Percentiles rank a stretch among this genome's conserved stretches.
Evolutionary conservation across 1,140 invertebrate genomes (phyloP).

Genomic region (Sinonovacula constricta): DNA sequence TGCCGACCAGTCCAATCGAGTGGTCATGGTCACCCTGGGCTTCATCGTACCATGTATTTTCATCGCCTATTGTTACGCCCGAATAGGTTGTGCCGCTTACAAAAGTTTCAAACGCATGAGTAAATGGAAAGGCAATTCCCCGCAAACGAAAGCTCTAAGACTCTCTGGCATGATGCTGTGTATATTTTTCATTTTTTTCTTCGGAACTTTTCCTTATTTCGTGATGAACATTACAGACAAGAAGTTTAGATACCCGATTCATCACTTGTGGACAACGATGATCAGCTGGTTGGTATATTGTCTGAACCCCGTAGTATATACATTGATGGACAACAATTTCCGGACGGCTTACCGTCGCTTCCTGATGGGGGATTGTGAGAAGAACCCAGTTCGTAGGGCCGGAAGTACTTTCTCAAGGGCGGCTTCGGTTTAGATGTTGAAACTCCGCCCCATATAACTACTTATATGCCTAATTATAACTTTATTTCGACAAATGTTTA

Average conservation of each 20-base stretch:
- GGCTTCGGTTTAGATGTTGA: slow-evolving; percentile 35
- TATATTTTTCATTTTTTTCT: slow-evolving; percentile 64
- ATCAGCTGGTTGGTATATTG: slow-evolving; percentile 62
- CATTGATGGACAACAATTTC: slow-evolving; percentile 64
- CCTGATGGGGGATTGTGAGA: slow-evolving; percentile 52
- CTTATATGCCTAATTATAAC: too few relatives aligned
- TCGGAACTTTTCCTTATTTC: slow-evolving; percentile 68
- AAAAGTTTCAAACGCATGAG: slow-evolving; percentile 60
- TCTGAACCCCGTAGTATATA: slow-evolving; percentile 64
- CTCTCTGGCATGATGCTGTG: slow-evolving; percentile 66
- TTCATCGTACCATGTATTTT: slow-evolving; percentile 71
- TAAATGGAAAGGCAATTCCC: slow-evolving; percentile 56
- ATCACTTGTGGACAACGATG: slow-evolving; percentile 63
- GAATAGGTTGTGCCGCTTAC: slow-evolving; percentile 69
- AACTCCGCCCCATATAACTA: too few relatives aligned
- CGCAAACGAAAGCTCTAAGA: slow-evolving; percentile 55
- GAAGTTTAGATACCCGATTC: slow-evolving; percentile 52
- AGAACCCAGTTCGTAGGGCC: slow-evolving; percentile 36
- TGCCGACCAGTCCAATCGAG: slow-evolving; percentile 66
- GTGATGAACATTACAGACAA: slow-evolving; percentile 59
- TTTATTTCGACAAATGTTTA: too few relatives aligned
- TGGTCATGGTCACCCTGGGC: slow-evolving; percentile 65
- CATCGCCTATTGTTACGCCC: slow-evolving; percentile 69
- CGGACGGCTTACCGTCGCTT: slow-evolving; percentile 60
- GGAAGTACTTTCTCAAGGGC: slow-evolving; percentile 40